Conservation (phyloP, 2,888 invertebrate genomes). For the Falcaria lacertinaria region DNA sequence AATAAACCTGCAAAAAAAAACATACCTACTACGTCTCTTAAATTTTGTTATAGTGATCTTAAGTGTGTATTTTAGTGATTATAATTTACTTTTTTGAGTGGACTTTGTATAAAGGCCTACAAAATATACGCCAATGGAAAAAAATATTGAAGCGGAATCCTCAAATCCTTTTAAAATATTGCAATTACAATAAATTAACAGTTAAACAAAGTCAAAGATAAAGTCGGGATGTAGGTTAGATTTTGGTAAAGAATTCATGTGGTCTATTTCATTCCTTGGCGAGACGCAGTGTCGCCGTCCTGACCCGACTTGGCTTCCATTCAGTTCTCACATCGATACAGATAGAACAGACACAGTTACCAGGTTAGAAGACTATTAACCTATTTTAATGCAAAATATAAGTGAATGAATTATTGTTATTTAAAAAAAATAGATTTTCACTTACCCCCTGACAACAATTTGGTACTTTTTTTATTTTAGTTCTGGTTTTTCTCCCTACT, state of each 20-base stretch:
- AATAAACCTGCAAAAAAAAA: no score
- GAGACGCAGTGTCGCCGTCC: slow-evolving; percentile 28
- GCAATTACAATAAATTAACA: not conserved
- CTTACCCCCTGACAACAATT: no score
- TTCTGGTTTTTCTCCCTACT: no score
- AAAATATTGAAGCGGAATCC: no score
- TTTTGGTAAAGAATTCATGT: not conserved
- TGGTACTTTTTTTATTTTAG: no score
- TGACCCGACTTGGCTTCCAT: slow-evolving; percentile 28
- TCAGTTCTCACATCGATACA: slow-evolving; percentile 8
- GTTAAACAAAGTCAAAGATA: not conserved
- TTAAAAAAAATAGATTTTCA: no score
- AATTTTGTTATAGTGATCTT: no score
- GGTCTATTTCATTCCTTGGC: slow-evolving; percentile 16
- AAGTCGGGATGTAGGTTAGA: not conserved
- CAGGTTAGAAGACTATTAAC: not conserved
- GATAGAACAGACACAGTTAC: not conserved
- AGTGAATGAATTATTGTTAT: slow-evolving; percentile 9
- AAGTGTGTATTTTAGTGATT: no score
- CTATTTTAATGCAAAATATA: not conserved
- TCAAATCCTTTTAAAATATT: not conserved
- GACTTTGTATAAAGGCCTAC: no score
- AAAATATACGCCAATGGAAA: no score
- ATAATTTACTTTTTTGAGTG: no score
- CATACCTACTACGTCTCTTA: no score